phyloP scores from a whole-genome alignment of 2,888 invertebrate genomes.

The Synanthedon formicaeformis region DNA sequence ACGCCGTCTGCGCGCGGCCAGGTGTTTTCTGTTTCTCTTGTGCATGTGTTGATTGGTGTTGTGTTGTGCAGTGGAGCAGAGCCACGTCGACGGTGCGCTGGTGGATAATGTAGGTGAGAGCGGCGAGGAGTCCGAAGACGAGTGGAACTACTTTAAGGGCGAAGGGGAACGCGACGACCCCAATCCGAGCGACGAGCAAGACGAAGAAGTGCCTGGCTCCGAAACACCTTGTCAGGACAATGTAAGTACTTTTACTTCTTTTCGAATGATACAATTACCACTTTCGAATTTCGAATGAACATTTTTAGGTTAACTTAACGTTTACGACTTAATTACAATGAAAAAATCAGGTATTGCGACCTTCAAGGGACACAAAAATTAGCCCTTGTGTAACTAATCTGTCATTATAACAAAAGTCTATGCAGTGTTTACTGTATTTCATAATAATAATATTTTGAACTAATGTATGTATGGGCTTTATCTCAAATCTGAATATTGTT shows the following conservation, averaged over 20 bases:
- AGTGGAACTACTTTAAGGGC: constrained; percentile 86
- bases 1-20: not conserved
- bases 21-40: not conserved
- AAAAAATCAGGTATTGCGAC: no score
- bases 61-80: constrained; percentile 49
- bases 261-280: no score
- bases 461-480: no score
- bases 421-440: no score
- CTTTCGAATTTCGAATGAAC: no score
- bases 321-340: no score
- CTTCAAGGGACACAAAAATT: no score
- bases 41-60: constrained; percentile 10
- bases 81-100: constrained; percentile 62
- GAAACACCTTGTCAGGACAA: constrained; percentile 63
- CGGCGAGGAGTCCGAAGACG: constrained; percentile 85
- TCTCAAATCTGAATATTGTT: no score
- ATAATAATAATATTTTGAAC: no score
- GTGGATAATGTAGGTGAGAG: constrained; percentile 82
- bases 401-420: no score
- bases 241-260: constrained; percentile 25
- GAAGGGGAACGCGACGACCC: constrained; percentile 72
- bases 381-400: no score
- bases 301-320: no score
- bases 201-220: constrained; percentile 58
- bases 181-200: constrained; percentile 71